Conservation (phyloP, 2,888 invertebrate genomes). For the Eupeodes latifasciatus region DNA sequence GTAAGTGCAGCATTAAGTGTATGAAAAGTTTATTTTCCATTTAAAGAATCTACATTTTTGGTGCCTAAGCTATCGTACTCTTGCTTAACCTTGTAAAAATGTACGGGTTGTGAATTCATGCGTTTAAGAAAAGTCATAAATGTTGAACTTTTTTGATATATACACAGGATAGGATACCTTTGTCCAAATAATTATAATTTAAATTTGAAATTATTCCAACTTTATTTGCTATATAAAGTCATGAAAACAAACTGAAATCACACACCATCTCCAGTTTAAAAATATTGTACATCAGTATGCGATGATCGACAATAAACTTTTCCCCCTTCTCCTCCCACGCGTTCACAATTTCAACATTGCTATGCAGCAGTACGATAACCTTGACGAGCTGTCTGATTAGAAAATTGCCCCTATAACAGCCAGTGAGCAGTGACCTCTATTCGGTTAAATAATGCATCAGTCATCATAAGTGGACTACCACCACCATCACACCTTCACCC, state of each 20-base stretch:
- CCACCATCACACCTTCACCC: background rate
- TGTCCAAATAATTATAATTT: background rate
- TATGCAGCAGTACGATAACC: conserved; percentile 78
- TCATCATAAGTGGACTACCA: conserved; percentile 69
- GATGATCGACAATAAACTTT: conserved; percentile 32
- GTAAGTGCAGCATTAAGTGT: too few species aligned
- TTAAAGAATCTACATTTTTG: too few species aligned
- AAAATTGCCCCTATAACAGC: conserved; percentile 83
- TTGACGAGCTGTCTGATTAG: conserved; percentile 82
- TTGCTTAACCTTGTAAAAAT: too few species aligned
- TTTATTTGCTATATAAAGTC: conserved; percentile 54
- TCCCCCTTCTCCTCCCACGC: conserved; percentile 1
- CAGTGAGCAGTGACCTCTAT: conserved; percentile 81
- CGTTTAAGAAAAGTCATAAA: too few species aligned
- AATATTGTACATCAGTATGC: conserved; percentile 42
- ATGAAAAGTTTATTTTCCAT: too few species aligned
- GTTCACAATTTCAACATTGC: conserved; percentile 7
- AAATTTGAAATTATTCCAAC: conserved; percentile 43
- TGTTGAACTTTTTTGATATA: too few species aligned
- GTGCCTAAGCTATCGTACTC: too few species aligned
- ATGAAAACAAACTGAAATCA: conserved; percentile 31
- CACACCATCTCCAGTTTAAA: background rate
- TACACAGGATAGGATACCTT: too few species aligned
- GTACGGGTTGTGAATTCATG: too few species aligned
- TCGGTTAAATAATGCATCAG: conserved; percentile 78